Evolutionary conservation across 1,140 invertebrate species (phyloP).

Genomic region (Procambarus virginalis): DNA sequence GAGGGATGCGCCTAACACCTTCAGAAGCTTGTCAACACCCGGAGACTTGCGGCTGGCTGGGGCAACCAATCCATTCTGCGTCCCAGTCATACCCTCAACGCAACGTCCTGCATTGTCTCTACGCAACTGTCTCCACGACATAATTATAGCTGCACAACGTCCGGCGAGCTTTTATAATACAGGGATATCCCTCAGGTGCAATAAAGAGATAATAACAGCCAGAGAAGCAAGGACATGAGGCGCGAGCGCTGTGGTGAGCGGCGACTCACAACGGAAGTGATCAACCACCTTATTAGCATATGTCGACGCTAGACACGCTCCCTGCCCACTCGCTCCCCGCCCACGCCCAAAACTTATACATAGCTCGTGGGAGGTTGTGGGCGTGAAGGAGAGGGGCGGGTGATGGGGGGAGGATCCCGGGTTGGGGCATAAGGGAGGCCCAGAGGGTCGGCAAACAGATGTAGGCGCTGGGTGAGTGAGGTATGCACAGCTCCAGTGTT

Average conservation of each 20-base stretch:
- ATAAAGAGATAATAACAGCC: not conserved
- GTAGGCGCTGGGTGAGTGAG: not conserved
- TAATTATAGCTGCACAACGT: not conserved
- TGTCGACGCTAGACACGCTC: conserved; percentile 37
- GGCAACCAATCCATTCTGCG: not conserved
- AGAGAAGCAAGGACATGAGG: not conserved
- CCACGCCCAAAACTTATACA: conserved; percentile 18
- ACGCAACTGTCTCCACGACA: not conserved
- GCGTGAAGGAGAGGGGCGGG: not conserved
- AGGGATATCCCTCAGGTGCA: not conserved
- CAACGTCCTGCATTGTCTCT: no score
- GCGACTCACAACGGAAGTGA: conserved; percentile 47
- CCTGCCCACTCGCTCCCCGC: conserved; percentile 11
- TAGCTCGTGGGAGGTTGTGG: not conserved
- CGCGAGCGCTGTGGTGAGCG: not conserved
- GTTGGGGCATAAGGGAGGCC: not conserved
- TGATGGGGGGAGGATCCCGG: not conserved
- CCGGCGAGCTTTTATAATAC: not conserved
- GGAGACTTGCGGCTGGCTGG: not conserved
- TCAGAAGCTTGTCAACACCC: conserved; percentile 7
- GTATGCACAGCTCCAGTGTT: no score
- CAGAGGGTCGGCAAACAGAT: not conserved
- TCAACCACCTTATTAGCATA: conserved; percentile 65
- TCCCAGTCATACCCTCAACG: not conserved
- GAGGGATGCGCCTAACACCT: not conserved